Conservation (phyloP, 2,888 invertebrate genomes). For the Morpho helenor region DNA sequence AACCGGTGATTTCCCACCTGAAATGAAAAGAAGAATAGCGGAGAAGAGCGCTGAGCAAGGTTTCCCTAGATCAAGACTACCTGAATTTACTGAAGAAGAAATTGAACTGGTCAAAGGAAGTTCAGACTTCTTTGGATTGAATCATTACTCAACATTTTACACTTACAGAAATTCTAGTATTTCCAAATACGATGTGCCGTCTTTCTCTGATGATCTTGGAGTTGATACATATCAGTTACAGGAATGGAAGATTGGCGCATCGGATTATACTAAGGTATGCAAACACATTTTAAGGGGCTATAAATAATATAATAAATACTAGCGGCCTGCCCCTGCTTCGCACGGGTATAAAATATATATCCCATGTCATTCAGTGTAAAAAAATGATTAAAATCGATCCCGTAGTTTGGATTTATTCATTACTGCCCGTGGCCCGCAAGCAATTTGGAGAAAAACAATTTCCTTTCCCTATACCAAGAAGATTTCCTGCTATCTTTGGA, state of each 20-base stretch:
- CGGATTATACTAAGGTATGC: not conserved
- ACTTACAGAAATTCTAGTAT: slow-evolving; percentile 40
- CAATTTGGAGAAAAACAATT: no score
- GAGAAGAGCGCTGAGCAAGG: not conserved
- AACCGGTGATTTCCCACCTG: not conserved
- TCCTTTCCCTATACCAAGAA: no score
- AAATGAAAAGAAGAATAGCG: not conserved
- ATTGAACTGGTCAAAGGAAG: slow-evolving; percentile 38
- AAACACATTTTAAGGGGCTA: no score
- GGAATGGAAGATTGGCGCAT: not conserved
- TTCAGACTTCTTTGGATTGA: slow-evolving; percentile 67
- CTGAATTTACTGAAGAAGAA: slow-evolving; percentile 25
- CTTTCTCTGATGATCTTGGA: not conserved
- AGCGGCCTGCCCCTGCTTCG: no score
- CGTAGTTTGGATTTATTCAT: no score
- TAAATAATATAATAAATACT: no score
- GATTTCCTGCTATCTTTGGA: no score
- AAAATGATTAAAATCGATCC: no score
- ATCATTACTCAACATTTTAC: slow-evolving; percentile 79
- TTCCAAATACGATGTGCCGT: not conserved
- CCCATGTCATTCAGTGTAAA: no score
- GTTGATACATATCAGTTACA: not conserved
- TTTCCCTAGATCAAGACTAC: not conserved
- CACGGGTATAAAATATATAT: no score
- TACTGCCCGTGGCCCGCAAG: no score